Percentiles rank a stretch among this genome's conserved stretches.
These are phyloP conservation scores for Mesoclemmys tuberculata DNA, from an alignment of 2,113 vertebrate species.

Conservation along the genomic window DNA sequence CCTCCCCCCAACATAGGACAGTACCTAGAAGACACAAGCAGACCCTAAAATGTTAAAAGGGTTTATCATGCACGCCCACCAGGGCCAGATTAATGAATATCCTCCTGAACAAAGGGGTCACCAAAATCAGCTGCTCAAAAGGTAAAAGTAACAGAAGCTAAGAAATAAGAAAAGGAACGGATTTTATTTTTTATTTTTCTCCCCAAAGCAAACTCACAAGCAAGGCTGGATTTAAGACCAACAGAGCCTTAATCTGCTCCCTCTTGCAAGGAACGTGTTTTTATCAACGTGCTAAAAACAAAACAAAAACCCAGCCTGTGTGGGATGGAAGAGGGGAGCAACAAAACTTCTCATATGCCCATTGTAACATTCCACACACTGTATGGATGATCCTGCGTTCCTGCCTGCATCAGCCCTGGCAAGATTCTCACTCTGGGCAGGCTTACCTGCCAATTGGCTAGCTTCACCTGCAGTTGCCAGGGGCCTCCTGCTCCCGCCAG, in stretches of 20 bases:
- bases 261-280: neutral
- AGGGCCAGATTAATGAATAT: neutral
- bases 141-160: conserved; percentile 29
- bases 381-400: neutral
- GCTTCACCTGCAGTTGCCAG: neutral
- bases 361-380: neutral
- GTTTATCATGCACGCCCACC: neutral
- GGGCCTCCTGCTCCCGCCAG: neutral
- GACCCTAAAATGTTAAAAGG: neutral
- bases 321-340: neutral
- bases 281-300: neutral
- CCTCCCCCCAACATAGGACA: neutral
- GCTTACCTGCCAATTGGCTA: neutral
- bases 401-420: neutral
- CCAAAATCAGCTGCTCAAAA: neutral
- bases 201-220: neutral
- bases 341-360: neutral
- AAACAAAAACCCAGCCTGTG: neutral
- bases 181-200: neutral
- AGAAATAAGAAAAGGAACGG: neutral
- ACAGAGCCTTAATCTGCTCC: neutral
- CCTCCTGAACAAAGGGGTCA: neutral
- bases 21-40: neutral
- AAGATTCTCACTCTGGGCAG: neutral
- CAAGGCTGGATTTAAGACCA: conserved; percentile 20